Evolutionary conservation across 2,113 vertebrate genomes (phyloP).

Genomic region (Butorides virescens): DNA sequence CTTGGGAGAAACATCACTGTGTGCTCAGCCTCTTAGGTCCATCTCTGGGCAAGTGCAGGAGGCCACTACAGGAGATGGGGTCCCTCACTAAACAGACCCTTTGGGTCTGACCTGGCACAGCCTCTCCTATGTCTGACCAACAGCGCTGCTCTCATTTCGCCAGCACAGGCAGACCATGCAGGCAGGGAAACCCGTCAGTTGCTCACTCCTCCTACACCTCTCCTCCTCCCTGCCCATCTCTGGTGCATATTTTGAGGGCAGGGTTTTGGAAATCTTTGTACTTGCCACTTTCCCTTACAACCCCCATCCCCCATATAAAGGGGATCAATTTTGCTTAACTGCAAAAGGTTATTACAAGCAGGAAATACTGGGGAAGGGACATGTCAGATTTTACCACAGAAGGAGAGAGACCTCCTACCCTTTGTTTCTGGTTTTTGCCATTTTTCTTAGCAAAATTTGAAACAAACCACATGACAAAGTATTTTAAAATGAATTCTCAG

Average conservation of each 20-base stretch:
- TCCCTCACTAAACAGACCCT: background rate
- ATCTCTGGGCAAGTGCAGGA: background rate
- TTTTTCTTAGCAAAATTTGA: background rate
- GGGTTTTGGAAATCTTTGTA: background rate
- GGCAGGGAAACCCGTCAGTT: background rate
- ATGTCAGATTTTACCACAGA: background rate
- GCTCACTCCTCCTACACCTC: background rate
- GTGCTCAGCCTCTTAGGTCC: background rate
- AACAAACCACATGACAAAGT: background rate
- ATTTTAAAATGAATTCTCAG: background rate
- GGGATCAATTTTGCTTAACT: background rate
- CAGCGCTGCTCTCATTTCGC: background rate
- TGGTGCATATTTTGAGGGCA: background rate
- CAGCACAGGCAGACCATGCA: background rate
- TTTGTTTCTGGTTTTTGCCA: background rate
- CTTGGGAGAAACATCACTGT: background rate
- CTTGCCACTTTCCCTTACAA: background rate
- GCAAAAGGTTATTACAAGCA: background rate
- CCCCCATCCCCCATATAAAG: background rate
- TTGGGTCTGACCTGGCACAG: background rate
- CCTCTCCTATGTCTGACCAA: background rate
- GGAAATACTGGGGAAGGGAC: background rate
- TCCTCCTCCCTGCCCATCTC: accelerated
- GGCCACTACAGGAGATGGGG: background rate
- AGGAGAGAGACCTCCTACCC: background rate